Conservation (phyloP, 2,113 vertebrate genomes). For the Pogonocichla stellata region DNA sequence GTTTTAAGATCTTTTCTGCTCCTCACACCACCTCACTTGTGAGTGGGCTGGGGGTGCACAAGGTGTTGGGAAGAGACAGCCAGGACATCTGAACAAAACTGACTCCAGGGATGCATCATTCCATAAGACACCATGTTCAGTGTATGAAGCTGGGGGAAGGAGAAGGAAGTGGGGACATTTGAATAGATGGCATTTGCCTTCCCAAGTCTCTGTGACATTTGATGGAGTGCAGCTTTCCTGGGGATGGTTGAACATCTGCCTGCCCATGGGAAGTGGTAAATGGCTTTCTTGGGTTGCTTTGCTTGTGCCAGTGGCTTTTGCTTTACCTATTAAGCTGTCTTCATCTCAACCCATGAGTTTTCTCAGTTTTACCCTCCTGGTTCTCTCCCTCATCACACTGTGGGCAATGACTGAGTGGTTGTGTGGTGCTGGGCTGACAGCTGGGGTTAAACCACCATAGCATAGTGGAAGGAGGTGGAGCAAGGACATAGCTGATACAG, state of each 20-base stretch:
- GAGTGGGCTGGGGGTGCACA: background rate
- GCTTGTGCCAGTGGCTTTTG: background rate
- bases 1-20: background rate
- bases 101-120: too few relatives aligned
- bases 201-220: background rate
- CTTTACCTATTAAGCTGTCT: background rate
- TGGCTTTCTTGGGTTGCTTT: background rate
- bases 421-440: background rate
- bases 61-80: background rate
- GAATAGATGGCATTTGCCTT: background rate
- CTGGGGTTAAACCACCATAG: rapidly evolving
- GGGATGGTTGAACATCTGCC: background rate
- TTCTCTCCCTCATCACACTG: background rate
- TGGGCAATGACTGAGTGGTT: rapidly evolving
- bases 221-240: background rate
- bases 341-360: background rate
- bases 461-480: background rate
- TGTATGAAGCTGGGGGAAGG: background rate
- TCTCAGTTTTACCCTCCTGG: background rate
- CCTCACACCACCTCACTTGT: rapidly evolving
- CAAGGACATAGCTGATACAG: background rate
- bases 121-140: background rate
- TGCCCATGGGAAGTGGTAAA: background rate
- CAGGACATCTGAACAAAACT: background rate
- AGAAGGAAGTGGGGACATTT: background rate